A percentile compares a stretch with the other conserved stretches of the same genome.
Evolutionary conservation across 2,113 vertebrate species (phyloP).

Genomic region (Chrysemys picta): DNA sequence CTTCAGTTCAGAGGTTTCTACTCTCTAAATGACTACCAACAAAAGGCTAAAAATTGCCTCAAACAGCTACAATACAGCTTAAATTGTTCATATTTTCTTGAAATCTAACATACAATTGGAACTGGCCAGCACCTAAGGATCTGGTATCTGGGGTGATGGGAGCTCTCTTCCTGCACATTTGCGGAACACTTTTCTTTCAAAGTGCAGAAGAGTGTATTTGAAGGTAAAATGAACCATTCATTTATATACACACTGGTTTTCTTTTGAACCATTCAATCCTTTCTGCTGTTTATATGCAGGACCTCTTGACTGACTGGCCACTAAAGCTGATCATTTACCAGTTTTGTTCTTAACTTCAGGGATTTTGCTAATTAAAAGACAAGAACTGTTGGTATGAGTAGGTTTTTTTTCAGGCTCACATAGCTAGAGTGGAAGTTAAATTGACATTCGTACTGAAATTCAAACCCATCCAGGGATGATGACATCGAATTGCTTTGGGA

Average conservation of each 20-base stretch:
- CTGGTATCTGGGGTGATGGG: rapidly evolving
- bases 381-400: background rate
- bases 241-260: background rate
- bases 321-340: background rate
- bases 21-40: background rate
- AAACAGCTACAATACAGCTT: background rate
- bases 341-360: background rate
- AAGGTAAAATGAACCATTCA: background rate
- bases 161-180: background rate
- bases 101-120: background rate
- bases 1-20: background rate
- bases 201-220: background rate
- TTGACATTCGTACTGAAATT: constrained; percentile 3
- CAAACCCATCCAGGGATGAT: background rate
- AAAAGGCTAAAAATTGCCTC: background rate
- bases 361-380: background rate
- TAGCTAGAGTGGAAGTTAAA: background rate
- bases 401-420: background rate
- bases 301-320: background rate
- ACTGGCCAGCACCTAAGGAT: background rate
- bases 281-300: too few relatives aligned
- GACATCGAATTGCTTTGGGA: constrained; percentile 24
- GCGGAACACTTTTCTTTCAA: background rate
- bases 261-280: background rate
- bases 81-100: background rate